Evolutionary conservation across 2,797 vertebrate genomes (phyloP), one percentile per base, ranked within the genome.

Genomic region (Enteromius anoplus): DNA sequence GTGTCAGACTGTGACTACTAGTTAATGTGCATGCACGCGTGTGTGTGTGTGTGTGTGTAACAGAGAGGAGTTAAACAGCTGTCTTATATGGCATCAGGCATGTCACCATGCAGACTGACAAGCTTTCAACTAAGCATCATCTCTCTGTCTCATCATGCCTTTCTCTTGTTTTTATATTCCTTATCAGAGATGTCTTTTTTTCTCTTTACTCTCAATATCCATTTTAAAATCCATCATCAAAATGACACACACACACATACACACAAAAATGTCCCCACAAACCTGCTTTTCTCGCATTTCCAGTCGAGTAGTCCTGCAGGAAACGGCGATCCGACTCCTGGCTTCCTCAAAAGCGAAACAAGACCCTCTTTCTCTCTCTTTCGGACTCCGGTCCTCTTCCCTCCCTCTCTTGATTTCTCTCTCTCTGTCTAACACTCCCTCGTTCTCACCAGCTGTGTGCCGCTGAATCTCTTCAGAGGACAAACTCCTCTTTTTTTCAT

Each of bases 391-490:
- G 53, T 81, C 55, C 55, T 73, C 53, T 72, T 73, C 78, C 78
- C 72, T 84, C 73, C 76, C 73, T 78, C 75, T 51, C 81, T 68
- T 49, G 47, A 55, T 84, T 47, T 84, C 72, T 84, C 70, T 82
- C 80, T 51, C 75, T 84, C 55, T 40, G 26, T 82, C 45, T 83
- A 64, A 45, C 70, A 40, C 85, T 86, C 83, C 58, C 78, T 84
- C 62, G 14, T 83, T 84, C 84, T 86, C 78, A 80, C 85, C 86
- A 89, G 88, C 88, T 89, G 86, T 87, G 85, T 45, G 51, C 53
- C 2, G 53, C 81, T 85, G 86, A 89, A 83, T 89, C 86, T 86
- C 78, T 86, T 86, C 86, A 88, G 85, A 88, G 88, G 86, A 88
- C 88, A 87, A 84, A 84, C 85, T 84, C 78, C 80, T 86, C 86